Base-by-base conservation (phyloP, 2,888 invertebrate genomes). In the Nephrotoma flavescens region DNA sequence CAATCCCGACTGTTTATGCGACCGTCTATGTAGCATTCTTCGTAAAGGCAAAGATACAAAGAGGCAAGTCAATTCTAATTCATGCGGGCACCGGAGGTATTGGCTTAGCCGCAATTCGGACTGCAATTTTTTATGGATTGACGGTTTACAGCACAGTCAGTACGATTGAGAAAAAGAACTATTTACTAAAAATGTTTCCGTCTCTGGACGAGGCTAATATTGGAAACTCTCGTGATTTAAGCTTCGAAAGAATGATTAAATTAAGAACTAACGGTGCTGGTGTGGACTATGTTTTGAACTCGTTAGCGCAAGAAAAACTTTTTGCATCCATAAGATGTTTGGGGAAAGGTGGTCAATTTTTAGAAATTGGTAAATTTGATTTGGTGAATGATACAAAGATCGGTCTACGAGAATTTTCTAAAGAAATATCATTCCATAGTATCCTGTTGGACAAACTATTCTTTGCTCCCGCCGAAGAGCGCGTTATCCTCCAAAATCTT, bases 231-330 rank as follows among this genome's bases (percentile, higher is more conserved):
- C 94, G 97, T 89, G 96, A 97, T 90, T 93, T 95, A 0, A 94
- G 95, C 0, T 99, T 99, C 91, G 98, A 98, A 90, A 94, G 95
- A 88, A 95, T 98, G 94, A 94, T 99, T 87, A 93, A 95, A 89
- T 93, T 93, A 86, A 94, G 95, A 89, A 98, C 98, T 0, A 93
- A 95, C 6, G 98, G 98, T 12, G 93, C 93, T 88, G 98, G 98
- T 57, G 98, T 99, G 0, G 97, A 99, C 90, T 92, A 98, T 86
- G 96, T 99, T 12, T 92, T 97, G 7, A 99, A 99, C 91, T 98
- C 98, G 0, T 92, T 99, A 83, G 95, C 98, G 0, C 98, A 97
- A 89, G 98, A 99, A 84, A 98, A 98, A 91, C 93, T 99, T 0
- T 93, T 94, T 89, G 96, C 95, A 0, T 95, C 95, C 0, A 90